Evolutionary conservation across 2,888 invertebrate genomes (phyloP), one percentile per base, ranked within the genome.

Genomic region (Linnaemya tessellans): DNA sequence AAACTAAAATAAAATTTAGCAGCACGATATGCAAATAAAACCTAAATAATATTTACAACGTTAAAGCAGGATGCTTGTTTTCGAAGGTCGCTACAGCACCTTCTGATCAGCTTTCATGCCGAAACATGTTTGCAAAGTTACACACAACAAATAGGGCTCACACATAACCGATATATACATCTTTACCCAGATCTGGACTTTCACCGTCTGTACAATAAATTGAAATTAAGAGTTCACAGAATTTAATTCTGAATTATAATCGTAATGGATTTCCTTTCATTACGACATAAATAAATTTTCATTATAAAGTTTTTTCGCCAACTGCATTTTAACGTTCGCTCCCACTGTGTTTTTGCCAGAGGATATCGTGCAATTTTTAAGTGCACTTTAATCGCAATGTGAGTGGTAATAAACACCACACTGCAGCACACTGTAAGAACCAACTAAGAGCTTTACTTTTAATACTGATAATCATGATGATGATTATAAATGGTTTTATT

Each of bases 401-500:
- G 38, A 60, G 4, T 60, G 38, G 18, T 5, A 60, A 20, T 60
- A 38, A 38, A 60, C 60, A 38, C 18, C 38, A 60, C 60, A 38
- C 1, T 38, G 3, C 60, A 38, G 10, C 38, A 60, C 60, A 38
- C 1, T 38, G 3, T 13, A 38, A 18, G 10, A 20, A 38, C 18
- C 15, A 60, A 38, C 38, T 60, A 18, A 38, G 18, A 60, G 60
- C 38, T 60, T 60, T 60, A 18, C 38, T 60, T 13, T 15, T 60
- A 35, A 35, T 35, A 2, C 30, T 30, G 41, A 46, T 58, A 58
- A 43, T n/a, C 25, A 30, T 54, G 20, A 25, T 41, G 43, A 30
- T 60, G n/a, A 60, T 80, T 67, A 58, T 60, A 49, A 80, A 80
- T 80, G 73, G 67, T 73, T 80, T 74, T 67, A 80, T 38, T 65